Conservation (phyloP, 2,113 vertebrate species). For the Bothrops jararaca region DNA sequence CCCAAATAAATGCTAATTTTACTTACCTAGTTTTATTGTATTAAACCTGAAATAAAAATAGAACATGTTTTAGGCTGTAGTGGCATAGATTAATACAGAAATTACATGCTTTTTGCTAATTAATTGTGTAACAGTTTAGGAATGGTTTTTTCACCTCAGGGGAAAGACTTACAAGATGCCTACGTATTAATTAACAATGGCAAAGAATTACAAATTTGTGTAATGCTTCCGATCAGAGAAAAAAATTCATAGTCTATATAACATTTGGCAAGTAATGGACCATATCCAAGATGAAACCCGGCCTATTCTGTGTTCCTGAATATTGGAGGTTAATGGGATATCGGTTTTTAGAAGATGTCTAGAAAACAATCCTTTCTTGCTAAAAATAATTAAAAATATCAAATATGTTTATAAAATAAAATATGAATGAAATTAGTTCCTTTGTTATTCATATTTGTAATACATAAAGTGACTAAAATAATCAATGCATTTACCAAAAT, state of each 20-base stretch:
- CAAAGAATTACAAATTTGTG: neutral
- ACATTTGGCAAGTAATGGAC: neutral
- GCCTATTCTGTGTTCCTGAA: neutral
- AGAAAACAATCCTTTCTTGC: neutral
- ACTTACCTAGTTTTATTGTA: neutral
- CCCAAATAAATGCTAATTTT: neutral
- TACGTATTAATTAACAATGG: constrained; percentile 3
- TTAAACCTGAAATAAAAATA: neutral
- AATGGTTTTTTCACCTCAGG: neutral
- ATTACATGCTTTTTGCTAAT: neutral
- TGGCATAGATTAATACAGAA: neutral
- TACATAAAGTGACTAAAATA: neutral
- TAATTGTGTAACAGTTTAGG: constrained; percentile 1
- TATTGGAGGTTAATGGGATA: neutral
- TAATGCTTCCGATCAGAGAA: neutral
- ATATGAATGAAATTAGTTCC: neutral
- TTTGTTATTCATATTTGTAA: neutral
- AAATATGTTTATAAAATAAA: neutral
- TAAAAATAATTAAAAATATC: neutral
- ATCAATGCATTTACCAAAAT: too few relatives aligned
- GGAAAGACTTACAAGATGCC: neutral
- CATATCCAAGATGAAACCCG: neutral
- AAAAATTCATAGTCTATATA: neutral
- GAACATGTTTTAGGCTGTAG: neutral
- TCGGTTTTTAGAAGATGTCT: neutral